phyloP scores from a whole-genome alignment of 2,888 invertebrate species.

The Bimastos eiseni region DNA sequence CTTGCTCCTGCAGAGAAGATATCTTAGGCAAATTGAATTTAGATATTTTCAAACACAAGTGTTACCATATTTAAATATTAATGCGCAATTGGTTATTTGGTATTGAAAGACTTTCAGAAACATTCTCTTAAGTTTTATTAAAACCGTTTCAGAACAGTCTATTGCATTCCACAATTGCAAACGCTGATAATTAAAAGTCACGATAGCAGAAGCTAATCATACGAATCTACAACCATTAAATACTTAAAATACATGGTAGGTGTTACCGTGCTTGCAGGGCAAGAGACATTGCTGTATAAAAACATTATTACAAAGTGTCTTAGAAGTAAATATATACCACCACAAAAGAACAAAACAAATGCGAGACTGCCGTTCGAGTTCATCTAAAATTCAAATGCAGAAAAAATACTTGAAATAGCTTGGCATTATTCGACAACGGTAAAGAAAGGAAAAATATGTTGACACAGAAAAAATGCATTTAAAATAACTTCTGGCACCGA shows the following conservation, averaged over 20 bases:
- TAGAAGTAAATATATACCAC: background rate
- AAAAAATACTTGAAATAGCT: background rate
- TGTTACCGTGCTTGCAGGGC: background rate
- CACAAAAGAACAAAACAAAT: background rate
- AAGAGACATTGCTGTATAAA: background rate
- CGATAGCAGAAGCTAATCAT: background rate
- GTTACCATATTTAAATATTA: no score
- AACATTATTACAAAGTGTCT: background rate
- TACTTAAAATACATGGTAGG: background rate
- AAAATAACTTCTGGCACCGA: background rate
- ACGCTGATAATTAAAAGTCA: background rate
- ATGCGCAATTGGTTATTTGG: no score
- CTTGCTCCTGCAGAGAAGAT: no score
- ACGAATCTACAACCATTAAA: background rate
- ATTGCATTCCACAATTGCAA: background rate
- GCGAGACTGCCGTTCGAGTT: no score
- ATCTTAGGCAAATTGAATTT: no score
- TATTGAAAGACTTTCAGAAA: no score
- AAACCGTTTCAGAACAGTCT: background rate
- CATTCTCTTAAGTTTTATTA: background rate
- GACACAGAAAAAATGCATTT: background rate
- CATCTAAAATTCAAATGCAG: background rate
- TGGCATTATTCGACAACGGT: no score
- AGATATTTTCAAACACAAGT: no score
- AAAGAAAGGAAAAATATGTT: no score